Evolutionary conservation across 2,113 vertebrate species (phyloP), one percentile per base, ranked within the genome.

Genomic region (Indicator indicator): DNA sequence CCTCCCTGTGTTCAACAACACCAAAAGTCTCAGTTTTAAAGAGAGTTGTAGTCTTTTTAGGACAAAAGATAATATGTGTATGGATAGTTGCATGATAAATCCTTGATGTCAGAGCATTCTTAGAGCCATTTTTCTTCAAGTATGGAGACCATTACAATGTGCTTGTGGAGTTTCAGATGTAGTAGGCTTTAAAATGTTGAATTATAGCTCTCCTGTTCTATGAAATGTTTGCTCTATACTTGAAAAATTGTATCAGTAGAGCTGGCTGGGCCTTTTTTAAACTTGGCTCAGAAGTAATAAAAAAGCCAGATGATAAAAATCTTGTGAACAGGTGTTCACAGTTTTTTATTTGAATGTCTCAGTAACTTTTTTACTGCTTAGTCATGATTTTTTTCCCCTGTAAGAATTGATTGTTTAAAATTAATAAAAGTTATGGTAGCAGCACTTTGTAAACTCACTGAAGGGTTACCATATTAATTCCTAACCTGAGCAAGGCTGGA

Each of bases 121-220:
- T 69, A 58, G 5, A 90, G 28, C 12, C 12, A 32, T 84, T 93
- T 72, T 69, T 55, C 50, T 91, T 89, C 65, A 26, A n/a, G 9
- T n/a, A 4, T 72, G 40, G 44, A 64, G 27, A 84, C 48, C 24
- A 13, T 75, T 87, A n/a, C 27, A 79, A 0, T 63, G 24, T 83
- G 14, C 62, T 58, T 3, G 6, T 69, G 21, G 59, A 30, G 17
- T 79, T 86, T 89, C 40, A 82, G 67, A 16, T 69, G 16, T 38
- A 52, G 59, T 58, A 24, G 46, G 44, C 72, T 92, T 92, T 86
- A 86, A 94, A 94, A 90, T 48, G 26, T 44, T 86, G 88, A 88
- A 91, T 59, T 93, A 76, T 0, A 75, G 36, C 55, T 89, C n/a
- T 90, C 75, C 69, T 82, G 33, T 83, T 56, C 20, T 32, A 12